phyloP scores from a whole-genome alignment of 2,797 vertebrate genomes.

The Hephaestus fuliginosus region DNA sequence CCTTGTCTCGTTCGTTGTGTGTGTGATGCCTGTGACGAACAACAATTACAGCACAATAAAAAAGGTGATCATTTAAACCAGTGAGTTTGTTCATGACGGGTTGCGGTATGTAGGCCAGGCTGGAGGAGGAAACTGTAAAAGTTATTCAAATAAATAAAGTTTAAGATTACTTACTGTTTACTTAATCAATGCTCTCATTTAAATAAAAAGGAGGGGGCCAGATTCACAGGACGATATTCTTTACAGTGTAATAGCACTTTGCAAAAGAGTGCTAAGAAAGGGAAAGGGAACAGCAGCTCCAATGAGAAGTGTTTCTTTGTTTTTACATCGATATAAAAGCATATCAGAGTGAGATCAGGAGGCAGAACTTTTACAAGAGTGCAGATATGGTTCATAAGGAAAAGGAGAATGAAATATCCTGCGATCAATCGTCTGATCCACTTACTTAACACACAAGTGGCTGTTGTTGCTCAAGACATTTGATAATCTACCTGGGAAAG shows the following conservation, averaged over 20 bases:
- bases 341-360: neutral
- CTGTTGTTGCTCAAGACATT: too few species aligned
- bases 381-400: slow-evolving; percentile 24
- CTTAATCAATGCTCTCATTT: slow-evolving; percentile 1
- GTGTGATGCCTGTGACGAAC: slow-evolving; percentile 9
- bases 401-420: neutral
- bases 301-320: slow-evolving; percentile 2
- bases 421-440: too few species aligned
- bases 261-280: neutral
- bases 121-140: neutral
- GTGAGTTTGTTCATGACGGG: slow-evolving; percentile 7
- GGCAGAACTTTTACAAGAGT: neutral
- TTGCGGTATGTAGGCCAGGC: slow-evolving; percentile 3
- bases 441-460: too few species aligned
- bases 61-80: slow-evolving; percentile 19
- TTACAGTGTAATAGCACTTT: neutral
- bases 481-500: too few species aligned
- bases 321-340: neutral
- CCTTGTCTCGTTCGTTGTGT: slow-evolving; percentile 11
- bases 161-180: neutral
- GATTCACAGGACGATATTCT: neutral
- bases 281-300: neutral
- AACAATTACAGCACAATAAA: slow-evolving; percentile 30
- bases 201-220: neutral
- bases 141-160: neutral